Conservation (phyloP, 2,797 vertebrate species). For the Tadarida brasiliensis region DNA sequence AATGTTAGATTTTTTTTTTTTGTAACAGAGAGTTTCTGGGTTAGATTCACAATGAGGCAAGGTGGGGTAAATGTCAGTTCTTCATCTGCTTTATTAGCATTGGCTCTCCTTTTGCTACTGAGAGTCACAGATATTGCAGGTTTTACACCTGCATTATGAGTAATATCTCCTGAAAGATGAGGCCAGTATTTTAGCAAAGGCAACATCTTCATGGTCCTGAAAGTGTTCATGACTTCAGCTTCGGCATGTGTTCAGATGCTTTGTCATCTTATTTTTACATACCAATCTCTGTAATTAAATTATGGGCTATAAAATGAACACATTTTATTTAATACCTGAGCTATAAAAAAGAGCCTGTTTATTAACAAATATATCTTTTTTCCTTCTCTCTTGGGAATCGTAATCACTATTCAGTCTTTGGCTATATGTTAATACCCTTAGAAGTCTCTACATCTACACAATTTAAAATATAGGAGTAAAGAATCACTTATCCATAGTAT, state of each 20-base stretch:
- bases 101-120: background rate
- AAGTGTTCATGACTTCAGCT: background rate
- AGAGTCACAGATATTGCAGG: background rate
- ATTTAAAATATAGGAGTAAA: background rate
- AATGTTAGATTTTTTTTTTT: background rate
- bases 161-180: background rate
- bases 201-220: background rate
- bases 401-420: background rate
- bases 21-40: background rate
- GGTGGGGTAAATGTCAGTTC: background rate
- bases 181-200: background rate
- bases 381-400: background rate
- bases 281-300: constrained; percentile 17
- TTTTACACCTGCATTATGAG: background rate
- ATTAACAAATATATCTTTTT: background rate
- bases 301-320: background rate
- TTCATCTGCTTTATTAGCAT: background rate
- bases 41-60: background rate
- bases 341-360: background rate
- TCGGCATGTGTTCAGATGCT: background rate
- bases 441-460: background rate
- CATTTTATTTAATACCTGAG: background rate
- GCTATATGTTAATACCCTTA: background rate
- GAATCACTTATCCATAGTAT: background rate
- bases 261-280: background rate